A percentile compares a stretch with the other conserved stretches of the same genome.
Evolutionary conservation across 92 coral and sea anemone genomes (phyloP).

Genomic region (Parazoanthus atlanticus): DNA sequence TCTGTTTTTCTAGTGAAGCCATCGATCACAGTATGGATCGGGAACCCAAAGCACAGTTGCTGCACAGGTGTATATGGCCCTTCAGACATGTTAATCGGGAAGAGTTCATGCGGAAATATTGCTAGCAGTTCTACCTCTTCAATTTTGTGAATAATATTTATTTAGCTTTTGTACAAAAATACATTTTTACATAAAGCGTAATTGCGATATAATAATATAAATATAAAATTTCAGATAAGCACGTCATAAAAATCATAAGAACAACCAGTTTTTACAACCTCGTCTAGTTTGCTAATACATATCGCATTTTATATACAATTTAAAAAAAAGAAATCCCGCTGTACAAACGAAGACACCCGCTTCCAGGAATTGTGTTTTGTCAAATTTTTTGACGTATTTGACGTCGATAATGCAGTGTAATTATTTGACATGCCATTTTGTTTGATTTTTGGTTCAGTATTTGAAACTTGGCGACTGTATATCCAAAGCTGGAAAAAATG

Average conservation of each 20-base stretch:
- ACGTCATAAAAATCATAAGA: background rate
- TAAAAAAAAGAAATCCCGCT: background rate
- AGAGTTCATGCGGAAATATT: background rate
- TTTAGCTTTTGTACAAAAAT: constrained; percentile 5
- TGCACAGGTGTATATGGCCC: no score
- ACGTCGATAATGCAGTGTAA: background rate
- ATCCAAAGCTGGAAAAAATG: background rate
- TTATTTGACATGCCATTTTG: background rate
- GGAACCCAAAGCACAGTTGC: no score
- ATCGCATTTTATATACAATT: background rate
- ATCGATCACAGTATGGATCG: no score
- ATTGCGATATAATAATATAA: background rate
- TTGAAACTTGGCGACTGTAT: background rate
- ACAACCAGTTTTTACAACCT: background rate
- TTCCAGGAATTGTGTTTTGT: background rate
- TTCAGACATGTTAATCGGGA: background rate
- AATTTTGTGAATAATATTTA: background rate
- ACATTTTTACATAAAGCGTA: background rate
- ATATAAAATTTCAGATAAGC: background rate
- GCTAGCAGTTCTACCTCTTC: no score
- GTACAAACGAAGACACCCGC: no score
- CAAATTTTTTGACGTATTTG: background rate
- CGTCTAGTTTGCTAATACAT: no score
- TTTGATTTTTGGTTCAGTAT: background rate
- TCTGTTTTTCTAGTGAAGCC: no score